Conservation (phyloP, 2,888 invertebrate genomes). For the Netelia virgata region DNA sequence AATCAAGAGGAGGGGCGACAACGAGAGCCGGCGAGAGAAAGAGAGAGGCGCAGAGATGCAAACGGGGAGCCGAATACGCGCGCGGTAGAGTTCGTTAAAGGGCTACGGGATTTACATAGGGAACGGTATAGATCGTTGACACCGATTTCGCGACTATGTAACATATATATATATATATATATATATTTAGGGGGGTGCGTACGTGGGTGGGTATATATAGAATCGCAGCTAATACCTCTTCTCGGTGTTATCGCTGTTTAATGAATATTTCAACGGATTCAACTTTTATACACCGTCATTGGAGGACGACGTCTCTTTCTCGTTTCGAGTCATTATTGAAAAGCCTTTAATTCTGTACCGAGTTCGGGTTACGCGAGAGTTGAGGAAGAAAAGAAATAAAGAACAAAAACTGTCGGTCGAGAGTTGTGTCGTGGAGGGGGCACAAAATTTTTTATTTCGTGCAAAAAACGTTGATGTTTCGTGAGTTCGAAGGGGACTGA, state of each 20-base stretch:
- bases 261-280: slow-evolving; percentile 62
- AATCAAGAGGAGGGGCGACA: slow-evolving; percentile 72
- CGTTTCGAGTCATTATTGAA: slow-evolving; percentile 45
- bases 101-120: slow-evolving; percentile 64
- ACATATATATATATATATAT: slow-evolving; percentile 1
- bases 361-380: slow-evolving; percentile 7
- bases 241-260: slow-evolving; percentile 53
- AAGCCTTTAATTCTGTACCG: slow-evolving; percentile 38
- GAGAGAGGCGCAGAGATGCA: slow-evolving; percentile 35
- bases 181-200: slow-evolving; percentile 2
- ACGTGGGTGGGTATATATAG: slow-evolving; percentile 2
- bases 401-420: not conserved
- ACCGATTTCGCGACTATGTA: slow-evolving; percentile 46
- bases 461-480: not conserved
- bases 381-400: slow-evolving; percentile 20
- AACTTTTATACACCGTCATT: slow-evolving; percentile 39
- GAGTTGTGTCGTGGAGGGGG: not conserved
- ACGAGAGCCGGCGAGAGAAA: slow-evolving; percentile 64
- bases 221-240: slow-evolving; percentile 42
- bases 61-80: slow-evolving; percentile 54
- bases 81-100: slow-evolving; percentile 65
- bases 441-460: slow-evolving; percentile 18
- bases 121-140: slow-evolving; percentile 63
- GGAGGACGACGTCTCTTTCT: not conserved
- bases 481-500: too few species aligned